Base-by-base conservation (phyloP, 2,888 invertebrate species). In the Zeuzera pyrina region DNA sequence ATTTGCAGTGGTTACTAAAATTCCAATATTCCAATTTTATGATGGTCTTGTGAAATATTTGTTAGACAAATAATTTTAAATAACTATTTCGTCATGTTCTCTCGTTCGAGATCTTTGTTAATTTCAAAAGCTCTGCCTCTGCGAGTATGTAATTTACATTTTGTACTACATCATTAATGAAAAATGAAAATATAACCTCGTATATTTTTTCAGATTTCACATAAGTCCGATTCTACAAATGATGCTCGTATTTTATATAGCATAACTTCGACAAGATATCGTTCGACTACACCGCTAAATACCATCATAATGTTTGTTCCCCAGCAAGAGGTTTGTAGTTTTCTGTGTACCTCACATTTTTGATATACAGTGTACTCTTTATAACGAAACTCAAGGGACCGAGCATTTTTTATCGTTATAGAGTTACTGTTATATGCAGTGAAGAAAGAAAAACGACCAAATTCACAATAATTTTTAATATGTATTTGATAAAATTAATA, bases 291-390 rank as follows among this genome's bases (percentile, higher is more conserved):
- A 5, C 96, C 97, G 0, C 72, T 95, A 26, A 99, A 99, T 78
- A 97, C 97, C 4, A 83, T 95, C 39, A 81, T 99, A 34, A 91
- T 98, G 90, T 99, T 99, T 85, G 99, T 99, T 12, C 99, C 99
- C 2, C 98, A 99, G 71, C 99, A 99, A 86, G 98, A 99, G 88
- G 96, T 93, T 53, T 50, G 53, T 54, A 26, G 34, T 25, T 25
- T 34, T 33, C 31, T 29, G 7, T 8, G 19, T 6, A 19, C n/a
- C n/a, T n/a, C n/a, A n/a, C n/a, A n/a, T n/a, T n/a, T n/a, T n/a
- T n/a, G n/a, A n/a, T n/a, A n/a, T n/a, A n/a, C n/a, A n/a, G n/a
- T n/a, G n/a, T n/a, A n/a, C n/a, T n/a, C n/a, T n/a, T n/a, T n/a
- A n/a, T n/a, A n/a, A n/a, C n/a, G n/a, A n/a, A n/a, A n/a, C n/a